Evolutionary conservation across 2,888 invertebrate species (phyloP), one percentile per base, ranked within the genome.

Genomic region (Melanophora roralis): DNA sequence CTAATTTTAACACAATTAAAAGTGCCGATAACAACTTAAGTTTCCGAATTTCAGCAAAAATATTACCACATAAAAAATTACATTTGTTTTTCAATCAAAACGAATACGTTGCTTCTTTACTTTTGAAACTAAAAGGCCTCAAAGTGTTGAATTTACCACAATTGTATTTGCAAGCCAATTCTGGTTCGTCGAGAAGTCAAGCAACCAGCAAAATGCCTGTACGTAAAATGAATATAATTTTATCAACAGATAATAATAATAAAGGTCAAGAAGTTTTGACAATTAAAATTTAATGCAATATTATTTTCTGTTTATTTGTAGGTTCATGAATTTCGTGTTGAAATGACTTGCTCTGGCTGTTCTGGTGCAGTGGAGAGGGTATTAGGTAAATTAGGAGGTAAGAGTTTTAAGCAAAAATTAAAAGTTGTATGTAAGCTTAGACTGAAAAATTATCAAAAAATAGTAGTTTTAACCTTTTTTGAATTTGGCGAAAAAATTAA

Each of bases 291-390:
- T 12, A 19, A 47, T 55, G 4, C 40, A 36, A 45, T 38, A 5
- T 67, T 73, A 49, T 51, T 49, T 74, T 11, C 47, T 34, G 12
- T 60, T 55, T 47, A n/a, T 47, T 68, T 82, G 40, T 86, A 93
- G 93, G 91, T 93, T 51, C 94, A 96, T 86, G 93, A 95, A 89
- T 98, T 95, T 89, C 93, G 94, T 85, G 97, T 98, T 60, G 95
- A 94, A 87, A 98, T 98, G 98, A 96, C 97, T 3, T 98, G 98
- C 88, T 96, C 95, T 85, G 98, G 98, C 12, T 98, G 98, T 90
- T 95, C 96, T 0, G 94, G 94, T 68, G 96, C 97, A 45, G 96
- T 98, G 2, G 94, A 96, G 87, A 92, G 95, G 88, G 97, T 97
- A 38, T 92, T 98, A 14, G 94, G 92, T 72, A 96, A 96, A 90